Conservation (phyloP, 2,797 vertebrate species). For the Gymnoscopelus braueri region DNA sequence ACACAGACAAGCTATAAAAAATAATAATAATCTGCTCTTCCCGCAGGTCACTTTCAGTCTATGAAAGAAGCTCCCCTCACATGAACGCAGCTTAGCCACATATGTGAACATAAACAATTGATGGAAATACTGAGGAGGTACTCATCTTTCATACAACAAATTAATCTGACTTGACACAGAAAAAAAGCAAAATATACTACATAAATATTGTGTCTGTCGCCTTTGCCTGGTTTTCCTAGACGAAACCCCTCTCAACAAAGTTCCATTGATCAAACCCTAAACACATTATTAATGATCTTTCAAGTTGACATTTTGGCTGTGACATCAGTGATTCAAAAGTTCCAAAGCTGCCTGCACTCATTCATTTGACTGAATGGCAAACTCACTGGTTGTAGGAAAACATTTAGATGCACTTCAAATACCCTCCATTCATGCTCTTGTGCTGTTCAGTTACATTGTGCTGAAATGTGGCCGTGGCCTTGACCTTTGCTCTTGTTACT, state of each 20-base stretch:
- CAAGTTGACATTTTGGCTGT: conserved; percentile 24
- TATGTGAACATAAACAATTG: conserved; percentile 45
- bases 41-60: conserved; percentile 45
- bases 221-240: conserved; percentile 48
- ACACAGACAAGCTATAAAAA: conserved; percentile 24
- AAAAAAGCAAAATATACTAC: conserved; percentile 13
- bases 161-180: conserved; percentile 48
- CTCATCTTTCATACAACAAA: conserved; percentile 48
- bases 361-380: neutral
- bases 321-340: conserved; percentile 39
- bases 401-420: neutral
- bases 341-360: conserved; percentile 25
- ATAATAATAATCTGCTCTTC: conserved; percentile 37
- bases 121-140: conserved; percentile 58
- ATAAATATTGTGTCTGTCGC: conserved; percentile 10
- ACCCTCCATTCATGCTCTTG: neutral
- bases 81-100: conserved; percentile 50
- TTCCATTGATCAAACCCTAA: conserved; percentile 51
- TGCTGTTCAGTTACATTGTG: neutral
- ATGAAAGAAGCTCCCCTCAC: conserved; percentile 41
- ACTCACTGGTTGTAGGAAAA: neutral
- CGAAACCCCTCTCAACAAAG: conserved; percentile 45
- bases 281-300: neutral
- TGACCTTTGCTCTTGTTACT: too few species aligned
- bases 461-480: neutral